Base-by-base conservation (phyloP, 2,888 invertebrate genomes). In the Philereme vetulata region DNA sequence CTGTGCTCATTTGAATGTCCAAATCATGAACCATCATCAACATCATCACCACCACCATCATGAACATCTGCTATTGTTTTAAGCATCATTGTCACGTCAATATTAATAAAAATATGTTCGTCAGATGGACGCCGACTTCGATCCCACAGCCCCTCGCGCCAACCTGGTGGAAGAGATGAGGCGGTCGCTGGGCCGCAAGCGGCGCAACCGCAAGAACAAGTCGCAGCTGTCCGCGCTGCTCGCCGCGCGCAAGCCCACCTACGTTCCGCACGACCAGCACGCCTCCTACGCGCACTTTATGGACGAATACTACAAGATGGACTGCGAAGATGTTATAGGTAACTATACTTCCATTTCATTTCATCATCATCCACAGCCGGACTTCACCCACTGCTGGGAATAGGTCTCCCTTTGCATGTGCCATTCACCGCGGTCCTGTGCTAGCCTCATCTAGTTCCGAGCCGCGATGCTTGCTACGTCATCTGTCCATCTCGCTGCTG, bases 311-410 rank as follows among this genome's bases (percentile, higher is more conserved):
- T 99, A 99, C 80, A 95, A 96, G 75, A 92, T 99, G 80, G 98
- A 99, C 84, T 99, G 97, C 82, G 99, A 99, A 80, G 99, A 99
- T 84, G 94, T 99, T 52, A 96, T 99, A 51, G 98, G 56, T 56
- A 44, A n/a, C n/a, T 7, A 8, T 44, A 21, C 11, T 4, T 11
- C 6, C 36, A 8, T 5, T 36, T 6, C 36, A 36, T n/a, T n/a
- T 21, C 21, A 21, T 21, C 21, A 21, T 21, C 21, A 21, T 2
- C 21, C 21, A 21, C 21, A 21, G 21, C 21, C 21, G 1, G 21
- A 21, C 21, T 21, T 21, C 21, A 21, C 21, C 21, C 21, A 21
- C 21, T 21, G 21, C 21, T 21, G 21, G 21, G 21, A 1, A 21
- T 21, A 21, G 21, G 21, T 2, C 21, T 21, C 21, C 21, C 21